Evolutionary conservation across 2,888 invertebrate genomes (phyloP), one percentile per base, ranked within the genome.

Genomic region (Caenorhabditis sinica): DNA sequence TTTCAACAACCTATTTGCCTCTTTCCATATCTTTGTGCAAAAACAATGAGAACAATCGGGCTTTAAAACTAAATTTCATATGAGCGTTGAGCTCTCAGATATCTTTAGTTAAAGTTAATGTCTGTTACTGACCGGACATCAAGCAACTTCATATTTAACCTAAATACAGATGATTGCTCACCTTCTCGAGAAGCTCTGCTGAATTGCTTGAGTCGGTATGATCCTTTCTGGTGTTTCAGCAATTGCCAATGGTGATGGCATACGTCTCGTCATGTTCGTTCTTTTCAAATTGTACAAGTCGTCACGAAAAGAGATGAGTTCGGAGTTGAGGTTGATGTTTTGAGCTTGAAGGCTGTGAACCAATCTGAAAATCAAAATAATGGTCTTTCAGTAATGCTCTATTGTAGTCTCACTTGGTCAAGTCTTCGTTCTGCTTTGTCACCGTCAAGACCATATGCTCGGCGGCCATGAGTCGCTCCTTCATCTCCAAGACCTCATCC

Each of bases 401-500:
- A 17, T 40, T 23, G 8, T 17, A 15, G 1, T 11, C 74, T 71
- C 20, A 84, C 83, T 81, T 84, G 23, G 75, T 85, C 13, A 85
- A 36, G 5, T 73, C 76, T 28, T 81, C 81, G 33, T 85, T 85
- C 13, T 85, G 76, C 23, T 63, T 81, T 0, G 72, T 80, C 0
- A 85, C 45, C 0, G 72, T 63, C 2, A 68, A 11, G 0, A 82
- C 71, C 25, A 74, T 33, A 36, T 15, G 45, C 28, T 85, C 85
- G 0, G 68, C 69, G 1, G 45, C 45, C 9, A 28, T 33, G 0
- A 85, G 51, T 63, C 74, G 36, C 30, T 85, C 85, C 25, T 77
- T 82, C 36, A 82, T 30, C 23, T 85, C 82, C 61, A 85, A 43
- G 2, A 85, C 17, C 15, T 85, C 85, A 69, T 85, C 85, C 69